A percentile compares a stretch with the other conserved stretches of the same genome.
Evolutionary conservation across 2,113 vertebrate species (phyloP).

Genomic region (Myotis brandtii): DNA sequence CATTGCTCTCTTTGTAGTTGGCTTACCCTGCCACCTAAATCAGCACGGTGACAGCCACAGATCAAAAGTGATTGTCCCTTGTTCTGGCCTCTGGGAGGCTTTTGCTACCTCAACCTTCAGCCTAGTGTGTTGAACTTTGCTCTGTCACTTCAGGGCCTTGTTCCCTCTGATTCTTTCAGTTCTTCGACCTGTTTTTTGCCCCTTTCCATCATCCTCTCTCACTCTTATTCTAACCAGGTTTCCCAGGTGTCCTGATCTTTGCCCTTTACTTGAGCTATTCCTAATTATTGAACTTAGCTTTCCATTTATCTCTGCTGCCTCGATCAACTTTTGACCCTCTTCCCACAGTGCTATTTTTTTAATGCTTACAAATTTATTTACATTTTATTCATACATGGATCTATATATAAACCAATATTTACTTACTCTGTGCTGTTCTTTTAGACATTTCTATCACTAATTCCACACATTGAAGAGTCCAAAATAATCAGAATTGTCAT

Average conservation of each 20-base stretch:
- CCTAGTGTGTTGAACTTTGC: neutral
- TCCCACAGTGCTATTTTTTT: neutral
- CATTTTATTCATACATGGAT: neutral
- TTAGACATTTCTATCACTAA: neutral
- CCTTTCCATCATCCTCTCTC: neutral
- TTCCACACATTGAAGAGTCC: neutral
- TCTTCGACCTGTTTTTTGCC: neutral
- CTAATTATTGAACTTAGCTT: neutral
- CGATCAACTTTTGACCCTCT: neutral
- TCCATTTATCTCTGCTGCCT: neutral
- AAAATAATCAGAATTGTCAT: constrained; percentile 11
- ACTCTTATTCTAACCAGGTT: neutral
- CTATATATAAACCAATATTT: neutral
- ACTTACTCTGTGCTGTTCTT: neutral
- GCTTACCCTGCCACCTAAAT: neutral
- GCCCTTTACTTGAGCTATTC: neutral
- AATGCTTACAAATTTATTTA: neutral
- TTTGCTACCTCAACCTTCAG: neutral
- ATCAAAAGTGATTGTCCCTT: neutral
- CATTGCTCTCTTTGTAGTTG: neutral
- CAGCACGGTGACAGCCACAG: accelerated
- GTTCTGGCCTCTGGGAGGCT: neutral
- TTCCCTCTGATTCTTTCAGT: neutral
- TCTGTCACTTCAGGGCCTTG: neutral
- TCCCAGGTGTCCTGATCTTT: neutral